Base-by-base conservation (phyloP, 2,113 vertebrate genomes). In the Phoenicopterus ruber region DNA sequence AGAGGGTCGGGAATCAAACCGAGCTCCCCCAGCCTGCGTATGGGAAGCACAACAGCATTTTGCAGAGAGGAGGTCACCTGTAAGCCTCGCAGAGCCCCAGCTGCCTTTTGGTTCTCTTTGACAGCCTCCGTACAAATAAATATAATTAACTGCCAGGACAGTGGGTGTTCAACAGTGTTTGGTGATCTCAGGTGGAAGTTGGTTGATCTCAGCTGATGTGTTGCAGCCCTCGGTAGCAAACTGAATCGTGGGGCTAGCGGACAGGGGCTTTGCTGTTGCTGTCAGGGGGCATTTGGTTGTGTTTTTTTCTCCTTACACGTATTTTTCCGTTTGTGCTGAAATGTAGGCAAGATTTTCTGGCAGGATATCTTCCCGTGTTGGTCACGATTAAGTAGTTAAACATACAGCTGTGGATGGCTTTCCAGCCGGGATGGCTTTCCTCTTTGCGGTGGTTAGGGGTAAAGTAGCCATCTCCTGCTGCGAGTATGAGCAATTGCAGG, bases 351-450 rank as follows among this genome's bases (percentile, higher is more conserved):
- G 95, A 10, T 82, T 92, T 96, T 86, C 91, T 92, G 97, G 94
- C 93, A 96, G 92, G 81, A 94, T 90, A 28, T 74, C 77, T 93
- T 49, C 95, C 93, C 83, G 14, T 13, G 78, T 49, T 14, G 81
- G 94, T 94, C 89, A 94, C 69, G 73, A 85, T 94, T 77, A 76
- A 88, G 97, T 38, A 76, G 81, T 94, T 96, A 87, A 92, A 85
- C 86, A 92, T 50, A 76, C 77, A 65, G 66, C 80, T 79, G 92
- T 0, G 52, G 88, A 59, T 88, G 90, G 69, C 90, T 95, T 93
- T 88, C 57, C 92, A 94, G 77, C 24, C 2, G 3, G 91, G 86
- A 22, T 92, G 88, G 88, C 83, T 97, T 96, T 82, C 73, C 95
- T 94, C 62, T 93, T 59, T 55, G 94, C 14, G 17, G 80, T 88